A percentile compares a stretch with the other conserved stretches of the same genome.
These are phyloP conservation scores for Boloria euphrosyne DNA, from an alignment of 2,888 invertebrate genomes.

Conservation along the genomic window DNA sequence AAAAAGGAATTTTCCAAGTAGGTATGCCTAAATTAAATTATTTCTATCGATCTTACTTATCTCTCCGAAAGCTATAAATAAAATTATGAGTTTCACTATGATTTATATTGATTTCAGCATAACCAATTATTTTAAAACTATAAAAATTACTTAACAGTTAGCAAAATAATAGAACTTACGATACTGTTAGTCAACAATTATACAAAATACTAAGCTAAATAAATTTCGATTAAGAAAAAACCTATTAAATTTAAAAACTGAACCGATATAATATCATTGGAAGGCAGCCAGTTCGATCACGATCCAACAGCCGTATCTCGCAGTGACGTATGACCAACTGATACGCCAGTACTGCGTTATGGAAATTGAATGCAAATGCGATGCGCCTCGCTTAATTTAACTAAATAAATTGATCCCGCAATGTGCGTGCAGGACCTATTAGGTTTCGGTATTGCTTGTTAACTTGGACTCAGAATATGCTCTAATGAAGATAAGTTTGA, in stretches of 20 bases:
- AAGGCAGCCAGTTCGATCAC: constrained; percentile 60
- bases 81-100: too few species aligned
- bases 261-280: constrained; percentile 45
- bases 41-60: too few species aligned
- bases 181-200: not conserved
- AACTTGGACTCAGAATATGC: constrained; percentile 46
- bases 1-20: too few species aligned
- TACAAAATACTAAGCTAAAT: constrained; percentile 1
- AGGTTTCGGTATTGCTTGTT: constrained; percentile 63
- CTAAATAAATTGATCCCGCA: constrained; percentile 75
- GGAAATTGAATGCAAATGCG: constrained; percentile 81
- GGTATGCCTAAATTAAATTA: too few species aligned
- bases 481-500: constrained; percentile 33
- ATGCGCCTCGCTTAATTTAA: constrained; percentile 75
- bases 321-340: constrained; percentile 77
- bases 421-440: constrained; percentile 59
- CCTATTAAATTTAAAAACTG: constrained; percentile 35
- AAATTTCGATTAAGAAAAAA: not conserved
- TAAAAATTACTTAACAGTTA: too few species aligned
- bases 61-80: too few species aligned
- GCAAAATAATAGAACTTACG: too few species aligned
- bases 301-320: constrained; percentile 57
- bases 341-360: constrained; percentile 71
- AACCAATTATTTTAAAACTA: too few species aligned
- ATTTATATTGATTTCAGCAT: too few species aligned